Evolutionary conservation across 2,888 invertebrate genomes (phyloP).

Genomic region (Amblyjoppa proteus): DNA sequence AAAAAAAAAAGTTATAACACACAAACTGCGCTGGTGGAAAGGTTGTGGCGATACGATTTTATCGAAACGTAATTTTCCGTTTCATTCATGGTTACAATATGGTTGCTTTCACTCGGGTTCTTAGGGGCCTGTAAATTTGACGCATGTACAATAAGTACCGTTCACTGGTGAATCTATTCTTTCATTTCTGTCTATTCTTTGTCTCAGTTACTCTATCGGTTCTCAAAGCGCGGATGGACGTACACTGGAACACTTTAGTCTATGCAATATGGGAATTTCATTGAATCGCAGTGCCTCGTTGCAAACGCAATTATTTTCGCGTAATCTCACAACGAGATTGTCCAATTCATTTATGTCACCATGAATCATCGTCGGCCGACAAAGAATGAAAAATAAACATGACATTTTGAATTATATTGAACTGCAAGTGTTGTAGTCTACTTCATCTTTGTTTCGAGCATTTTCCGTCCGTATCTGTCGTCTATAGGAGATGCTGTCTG

Average conservation of each 20-base stretch:
- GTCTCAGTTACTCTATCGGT: not conserved
- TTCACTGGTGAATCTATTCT: too few species aligned
- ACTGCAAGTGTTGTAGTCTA: not conserved
- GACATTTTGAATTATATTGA: not conserved
- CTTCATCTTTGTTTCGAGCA: not conserved
- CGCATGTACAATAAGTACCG: too few species aligned
- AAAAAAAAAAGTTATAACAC: not conserved
- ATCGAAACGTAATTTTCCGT: too few species aligned
- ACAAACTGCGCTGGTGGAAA: too few species aligned
- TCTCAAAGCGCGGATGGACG: not conserved
- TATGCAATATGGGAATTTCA: constrained; percentile 1
- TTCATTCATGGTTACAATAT: too few species aligned
- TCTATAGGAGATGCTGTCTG: not conserved
- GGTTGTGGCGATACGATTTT: too few species aligned
- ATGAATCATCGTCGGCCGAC: constrained; percentile 26
- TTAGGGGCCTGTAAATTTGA: too few species aligned
- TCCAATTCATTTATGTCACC: constrained; percentile 35
- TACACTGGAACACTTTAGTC: not conserved
- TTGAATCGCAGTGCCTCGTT: not conserved
- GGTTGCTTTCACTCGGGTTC: too few species aligned
- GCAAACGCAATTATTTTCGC: not conserved
- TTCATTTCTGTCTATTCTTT: not conserved
- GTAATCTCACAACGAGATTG: constrained; percentile 12
- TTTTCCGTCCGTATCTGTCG: not conserved
- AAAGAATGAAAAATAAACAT: constrained; percentile 43